These are phyloP conservation scores for Tetheella fluctuosa DNA, from an alignment of 2,888 invertebrate species.

Conservation along the genomic window DNA sequence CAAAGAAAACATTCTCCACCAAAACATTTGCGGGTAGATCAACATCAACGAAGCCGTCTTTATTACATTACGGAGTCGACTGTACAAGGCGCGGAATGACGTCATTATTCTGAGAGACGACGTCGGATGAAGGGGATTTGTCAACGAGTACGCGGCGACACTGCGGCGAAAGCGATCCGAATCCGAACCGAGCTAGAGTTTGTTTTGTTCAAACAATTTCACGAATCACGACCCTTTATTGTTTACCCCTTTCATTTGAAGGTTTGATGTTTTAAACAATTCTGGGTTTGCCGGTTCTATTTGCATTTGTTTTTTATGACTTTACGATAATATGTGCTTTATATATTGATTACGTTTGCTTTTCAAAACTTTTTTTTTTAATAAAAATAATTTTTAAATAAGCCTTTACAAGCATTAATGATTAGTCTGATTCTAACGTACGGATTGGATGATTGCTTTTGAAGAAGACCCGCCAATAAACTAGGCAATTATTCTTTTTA, in stretches of 20 bases:
- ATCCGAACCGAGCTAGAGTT: slow-evolving; percentile 10
- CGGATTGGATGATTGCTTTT: no score
- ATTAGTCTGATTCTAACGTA: no score
- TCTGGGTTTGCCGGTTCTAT: not conserved
- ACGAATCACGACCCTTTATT: slow-evolving; percentile 31
- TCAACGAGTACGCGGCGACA: slow-evolving; percentile 22
- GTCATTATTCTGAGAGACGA: slow-evolving; percentile 34
- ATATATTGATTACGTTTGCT: not conserved
- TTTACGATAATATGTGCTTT: not conserved
- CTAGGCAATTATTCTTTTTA: no score
- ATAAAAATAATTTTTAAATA: not conserved
- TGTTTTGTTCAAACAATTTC: slow-evolving; percentile 23
- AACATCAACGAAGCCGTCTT: slow-evolving; percentile 25
- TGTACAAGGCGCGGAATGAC: slow-evolving; percentile 21
- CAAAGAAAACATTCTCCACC: slow-evolving; percentile 11
- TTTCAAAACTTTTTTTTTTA: not conserved
- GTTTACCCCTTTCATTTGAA: slow-evolving; percentile 26
- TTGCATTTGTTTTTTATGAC: not conserved
- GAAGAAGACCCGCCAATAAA: no score
- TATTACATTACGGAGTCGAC: slow-evolving; percentile 24
- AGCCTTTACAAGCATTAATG: no score
- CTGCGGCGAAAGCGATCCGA: slow-evolving; percentile 20
- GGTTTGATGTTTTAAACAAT: slow-evolving; percentile 15
- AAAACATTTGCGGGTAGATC: slow-evolving; percentile 19
- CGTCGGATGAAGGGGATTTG: slow-evolving; percentile 21